These are phyloP conservation scores for Cyclura pinguis DNA, from an alignment of 2,797 vertebrate genomes.

Conservation along the genomic window DNA sequence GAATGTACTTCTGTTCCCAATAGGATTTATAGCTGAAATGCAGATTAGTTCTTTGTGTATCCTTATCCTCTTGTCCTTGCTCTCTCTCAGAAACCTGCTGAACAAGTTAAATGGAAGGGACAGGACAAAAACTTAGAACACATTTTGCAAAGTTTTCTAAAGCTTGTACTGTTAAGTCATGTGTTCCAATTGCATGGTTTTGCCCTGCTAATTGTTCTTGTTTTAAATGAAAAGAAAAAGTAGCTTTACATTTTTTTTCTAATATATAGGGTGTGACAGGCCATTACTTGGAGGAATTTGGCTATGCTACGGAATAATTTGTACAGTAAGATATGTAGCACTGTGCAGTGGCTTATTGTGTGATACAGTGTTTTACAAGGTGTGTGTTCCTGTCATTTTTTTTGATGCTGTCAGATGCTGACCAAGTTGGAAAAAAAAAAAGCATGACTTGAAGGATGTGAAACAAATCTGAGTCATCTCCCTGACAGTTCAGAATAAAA, in stretches of 20 bases:
- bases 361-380: not conserved
- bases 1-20: slow-evolving; percentile 13
- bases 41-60: slow-evolving; percentile 30
- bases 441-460: not conserved
- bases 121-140: fast-evolving
- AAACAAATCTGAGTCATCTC: not conserved
- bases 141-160: not conserved
- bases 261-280: not conserved
- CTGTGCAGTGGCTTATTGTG: not conserved
- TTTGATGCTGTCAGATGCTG: not conserved
- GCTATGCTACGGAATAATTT: not conserved
- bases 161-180: not conserved
- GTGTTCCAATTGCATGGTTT: not conserved
- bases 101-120: not conserved
- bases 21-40: slow-evolving; percentile 30
- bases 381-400: not conserved
- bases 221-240: not conserved
- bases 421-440: not conserved
- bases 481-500: slow-evolving; percentile 26
- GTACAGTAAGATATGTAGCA: too few relatives aligned
- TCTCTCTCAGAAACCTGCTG: not conserved
- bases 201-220: not conserved
- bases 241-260: not conserved
- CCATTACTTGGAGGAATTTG: not conserved
- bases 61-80: slow-evolving; percentile 7